phyloP scores from a whole-genome alignment of 2,113 vertebrate genomes.

The Syngnathus floridae region DNA sequence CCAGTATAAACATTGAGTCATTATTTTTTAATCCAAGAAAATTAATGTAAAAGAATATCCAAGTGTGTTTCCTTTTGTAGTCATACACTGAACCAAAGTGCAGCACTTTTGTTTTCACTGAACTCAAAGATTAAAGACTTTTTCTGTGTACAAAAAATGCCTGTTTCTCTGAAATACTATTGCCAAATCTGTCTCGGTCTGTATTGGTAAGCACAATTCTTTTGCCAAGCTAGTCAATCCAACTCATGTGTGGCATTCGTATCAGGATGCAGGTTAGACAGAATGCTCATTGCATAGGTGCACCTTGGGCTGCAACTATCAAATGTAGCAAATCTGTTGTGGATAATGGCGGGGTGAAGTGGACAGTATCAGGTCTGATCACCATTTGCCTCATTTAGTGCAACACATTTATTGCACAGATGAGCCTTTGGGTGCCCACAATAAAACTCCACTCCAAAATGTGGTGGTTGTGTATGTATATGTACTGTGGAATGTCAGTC shows the following conservation, averaged over 20 bases:
- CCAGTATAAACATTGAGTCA: no score
- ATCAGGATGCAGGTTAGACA: not conserved
- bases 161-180: not conserved
- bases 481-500: no score
- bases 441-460: no score
- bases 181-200: not conserved
- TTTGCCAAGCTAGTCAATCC: no score
- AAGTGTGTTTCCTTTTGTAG: no score
- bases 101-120: not conserved
- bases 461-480: no score
- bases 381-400: not conserved
- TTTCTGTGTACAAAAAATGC: not conserved
- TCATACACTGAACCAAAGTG: not conserved
- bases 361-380: not conserved
- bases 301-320: not conserved
- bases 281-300: not conserved
- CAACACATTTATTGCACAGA: not conserved
- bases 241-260: no score
- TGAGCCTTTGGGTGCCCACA: no score
- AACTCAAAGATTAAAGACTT: not conserved
- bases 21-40: no score
- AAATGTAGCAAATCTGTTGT: not conserved
- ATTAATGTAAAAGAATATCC: no score
- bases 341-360: not conserved
- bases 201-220: not conserved